Evolutionary conservation across 2,113 vertebrate genomes (phyloP).

Genomic region (Desmodus rotundus): DNA sequence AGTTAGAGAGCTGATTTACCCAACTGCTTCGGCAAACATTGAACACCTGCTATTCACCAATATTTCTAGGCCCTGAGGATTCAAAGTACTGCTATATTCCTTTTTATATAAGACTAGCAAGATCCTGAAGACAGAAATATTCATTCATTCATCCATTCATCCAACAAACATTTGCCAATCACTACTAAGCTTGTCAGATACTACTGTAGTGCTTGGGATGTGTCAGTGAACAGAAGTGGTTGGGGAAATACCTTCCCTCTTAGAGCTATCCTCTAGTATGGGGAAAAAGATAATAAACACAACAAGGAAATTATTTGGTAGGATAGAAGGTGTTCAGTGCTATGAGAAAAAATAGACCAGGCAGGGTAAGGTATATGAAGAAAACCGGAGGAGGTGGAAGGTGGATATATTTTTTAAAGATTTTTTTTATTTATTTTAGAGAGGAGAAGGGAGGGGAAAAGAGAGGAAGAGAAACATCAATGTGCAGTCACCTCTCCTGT

Average conservation of each 20-base stretch:
- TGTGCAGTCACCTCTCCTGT: too few relatives aligned
- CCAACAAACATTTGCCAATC: not conserved
- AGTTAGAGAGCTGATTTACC: not conserved
- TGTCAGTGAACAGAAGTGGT: not conserved
- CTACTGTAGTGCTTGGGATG: not conserved
- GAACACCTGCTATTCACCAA: not conserved
- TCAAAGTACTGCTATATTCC: not conserved
- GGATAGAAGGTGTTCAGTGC: not conserved
- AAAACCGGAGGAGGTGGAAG: not conserved
- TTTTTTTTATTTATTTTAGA: too few relatives aligned
- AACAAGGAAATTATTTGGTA: not conserved
- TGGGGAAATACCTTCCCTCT: not conserved
- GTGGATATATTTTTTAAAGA: not conserved
- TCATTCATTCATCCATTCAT: not conserved
- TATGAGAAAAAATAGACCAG: not conserved
- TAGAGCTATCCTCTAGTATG: not conserved
- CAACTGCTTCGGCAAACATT: conserved; percentile 7
- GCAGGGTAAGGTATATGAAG: not conserved
- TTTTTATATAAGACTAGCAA: not conserved
- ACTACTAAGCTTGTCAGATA: not conserved
- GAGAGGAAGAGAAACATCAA: too few relatives aligned
- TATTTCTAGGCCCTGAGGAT: not conserved
- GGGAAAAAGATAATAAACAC: not conserved
- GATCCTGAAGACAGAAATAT: conserved; percentile 1
- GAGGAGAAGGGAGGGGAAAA: too few relatives aligned